Percentiles rank a stretch among this genome's conserved stretches.
Conservation (phyloP, 1,140 invertebrate species). For the Hycleus phaleratus region DNA sequence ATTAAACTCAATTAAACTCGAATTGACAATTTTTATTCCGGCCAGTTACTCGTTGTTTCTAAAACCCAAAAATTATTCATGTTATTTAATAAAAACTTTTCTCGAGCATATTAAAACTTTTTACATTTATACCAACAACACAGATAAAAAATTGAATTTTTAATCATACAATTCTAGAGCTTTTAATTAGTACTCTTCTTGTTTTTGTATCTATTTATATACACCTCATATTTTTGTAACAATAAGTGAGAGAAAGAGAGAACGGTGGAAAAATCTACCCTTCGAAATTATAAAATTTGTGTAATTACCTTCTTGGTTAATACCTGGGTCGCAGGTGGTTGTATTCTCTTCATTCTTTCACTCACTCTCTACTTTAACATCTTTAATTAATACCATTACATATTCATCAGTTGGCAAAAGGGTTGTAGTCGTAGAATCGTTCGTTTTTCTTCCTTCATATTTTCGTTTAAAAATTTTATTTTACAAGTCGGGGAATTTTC, state of each 20-base stretch:
- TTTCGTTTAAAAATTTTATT: slow-evolving; percentile 22
- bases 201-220: background rate
- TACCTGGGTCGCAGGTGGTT: slow-evolving; percentile 39
- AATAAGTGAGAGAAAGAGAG: background rate
- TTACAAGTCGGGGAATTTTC: slow-evolving; percentile 18
- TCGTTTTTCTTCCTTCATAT: no score
- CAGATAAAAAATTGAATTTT: slow-evolving; percentile 33
- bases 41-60: background rate
- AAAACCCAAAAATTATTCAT: background rate
- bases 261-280: slow-evolving; percentile 15
- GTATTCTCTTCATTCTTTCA: no score
- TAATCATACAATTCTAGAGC: slow-evolving; percentile 39
- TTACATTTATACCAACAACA: background rate
- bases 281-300: slow-evolving; percentile 40
- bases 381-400: slow-evolving; percentile 42
- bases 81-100: slow-evolving; percentile 9
- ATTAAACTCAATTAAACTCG: background rate
- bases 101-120: slow-evolving; percentile 1
- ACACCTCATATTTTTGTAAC: background rate
- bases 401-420: slow-evolving; percentile 38
- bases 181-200: slow-evolving; percentile 36
- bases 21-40: background rate
- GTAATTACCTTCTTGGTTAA: slow-evolving; percentile 38
- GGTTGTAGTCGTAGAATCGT: slow-evolving; percentile 8
- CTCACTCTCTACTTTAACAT: slow-evolving; percentile 24